Conservation (phyloP, 1,140 invertebrate species). For the Mamestra configurata region DNA sequence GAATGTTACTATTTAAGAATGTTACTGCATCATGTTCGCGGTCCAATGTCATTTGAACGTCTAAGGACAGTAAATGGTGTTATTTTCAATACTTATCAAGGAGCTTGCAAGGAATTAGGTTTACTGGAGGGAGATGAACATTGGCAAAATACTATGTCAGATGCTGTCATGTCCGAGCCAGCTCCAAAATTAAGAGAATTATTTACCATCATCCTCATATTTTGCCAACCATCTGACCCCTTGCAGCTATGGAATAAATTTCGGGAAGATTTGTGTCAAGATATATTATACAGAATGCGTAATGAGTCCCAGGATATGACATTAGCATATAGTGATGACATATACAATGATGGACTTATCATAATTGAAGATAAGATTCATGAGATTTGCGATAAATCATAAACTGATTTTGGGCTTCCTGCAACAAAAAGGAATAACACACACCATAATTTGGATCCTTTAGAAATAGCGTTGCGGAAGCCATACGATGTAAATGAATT, state of each 20-base stretch:
- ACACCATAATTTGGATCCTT: conserved; percentile 32
- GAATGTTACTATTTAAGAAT: conserved; percentile 82
- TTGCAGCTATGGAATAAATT: conserved; percentile 64
- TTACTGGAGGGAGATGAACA: conserved; percentile 64
- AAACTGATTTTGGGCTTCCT: conserved; percentile 60
- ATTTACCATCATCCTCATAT: conserved; percentile 62
- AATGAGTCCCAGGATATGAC: conserved; percentile 61
- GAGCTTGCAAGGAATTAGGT: conserved; percentile 61
- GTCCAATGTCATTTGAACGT: conserved; percentile 71
- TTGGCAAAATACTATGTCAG: conserved; percentile 63
- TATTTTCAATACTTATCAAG: conserved; percentile 63
- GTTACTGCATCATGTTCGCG: conserved; percentile 76
- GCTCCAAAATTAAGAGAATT: conserved; percentile 63
- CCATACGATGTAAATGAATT: conserved; percentile 57
- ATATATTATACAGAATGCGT: conserved; percentile 61
- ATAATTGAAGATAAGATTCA: too few relatives aligned
- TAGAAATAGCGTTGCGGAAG: conserved; percentile 45
- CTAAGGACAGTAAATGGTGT: conserved; percentile 71
- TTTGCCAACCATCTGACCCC: too few relatives aligned
- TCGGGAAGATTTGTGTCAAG: conserved; percentile 62
- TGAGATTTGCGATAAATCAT: too few relatives aligned
- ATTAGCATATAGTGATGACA: conserved; percentile 60
- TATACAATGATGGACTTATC: too few relatives aligned
- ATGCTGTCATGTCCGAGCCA: conserved; percentile 60
- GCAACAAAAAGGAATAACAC: conserved; percentile 50